phyloP scores from a whole-genome alignment of 2,888 invertebrate genomes.

The Netelia virgata region DNA sequence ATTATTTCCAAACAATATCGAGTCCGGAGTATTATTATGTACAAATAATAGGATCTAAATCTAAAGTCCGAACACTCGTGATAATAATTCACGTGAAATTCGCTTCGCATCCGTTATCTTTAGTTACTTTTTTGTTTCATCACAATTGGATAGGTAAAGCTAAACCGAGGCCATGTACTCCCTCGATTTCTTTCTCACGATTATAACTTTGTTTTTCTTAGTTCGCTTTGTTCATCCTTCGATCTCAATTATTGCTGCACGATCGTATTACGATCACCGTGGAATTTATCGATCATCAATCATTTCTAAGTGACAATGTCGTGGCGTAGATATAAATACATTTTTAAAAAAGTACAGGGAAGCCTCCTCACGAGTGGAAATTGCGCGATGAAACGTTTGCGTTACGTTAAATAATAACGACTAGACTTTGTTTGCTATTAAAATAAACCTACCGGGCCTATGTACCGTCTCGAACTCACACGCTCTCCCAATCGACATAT shows the following conservation, averaged over 20 bases:
- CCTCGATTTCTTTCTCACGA: neutral
- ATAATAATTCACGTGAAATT: constrained; percentile 37
- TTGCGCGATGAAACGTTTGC: constrained; percentile 1
- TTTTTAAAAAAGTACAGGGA: neutral
- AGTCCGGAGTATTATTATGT: constrained; percentile 42
- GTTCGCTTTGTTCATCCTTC: neutral
- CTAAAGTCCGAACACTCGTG: constrained; percentile 3
- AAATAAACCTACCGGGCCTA: constrained; percentile 4
- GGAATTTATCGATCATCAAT: neutral
- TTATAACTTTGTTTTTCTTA: neutral
- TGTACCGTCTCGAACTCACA: neutral
- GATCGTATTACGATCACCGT: neutral
- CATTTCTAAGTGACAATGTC: neutral
- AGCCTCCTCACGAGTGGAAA: neutral
- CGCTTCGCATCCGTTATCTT: neutral
- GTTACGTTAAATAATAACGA: constrained; percentile 54
- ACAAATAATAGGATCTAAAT: constrained; percentile 47
- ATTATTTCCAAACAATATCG: constrained; percentile 4
- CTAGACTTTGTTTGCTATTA: constrained; percentile 54
- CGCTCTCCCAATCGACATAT: neutral
- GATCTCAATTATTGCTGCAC: neutral
- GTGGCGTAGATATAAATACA: neutral
- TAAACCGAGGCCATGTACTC: constrained; percentile 37
- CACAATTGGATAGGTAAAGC: constrained; percentile 56
- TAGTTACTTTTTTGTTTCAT: constrained; percentile 32